Conservation (phyloP, 1,140 invertebrate species). For the Eupeodes corollae region DNA sequence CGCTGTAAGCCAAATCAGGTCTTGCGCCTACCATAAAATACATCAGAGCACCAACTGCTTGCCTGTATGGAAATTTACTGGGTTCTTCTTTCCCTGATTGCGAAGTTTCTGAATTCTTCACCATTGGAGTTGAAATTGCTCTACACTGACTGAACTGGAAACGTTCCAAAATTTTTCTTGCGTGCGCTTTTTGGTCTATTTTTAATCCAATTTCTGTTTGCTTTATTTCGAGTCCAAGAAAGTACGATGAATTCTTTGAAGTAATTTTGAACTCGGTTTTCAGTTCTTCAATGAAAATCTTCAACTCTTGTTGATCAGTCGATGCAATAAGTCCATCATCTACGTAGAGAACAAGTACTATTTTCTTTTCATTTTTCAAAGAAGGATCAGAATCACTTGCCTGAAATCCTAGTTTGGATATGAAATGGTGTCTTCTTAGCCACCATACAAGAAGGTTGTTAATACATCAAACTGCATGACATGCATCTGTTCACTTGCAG, state of each 20-base stretch:
- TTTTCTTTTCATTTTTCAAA: slow-evolving; percentile 10
- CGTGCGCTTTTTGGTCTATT: slow-evolving; percentile 26
- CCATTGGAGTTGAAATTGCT: slow-evolving; percentile 25
- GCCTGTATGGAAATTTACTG: slow-evolving; percentile 23
- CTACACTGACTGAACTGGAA: slow-evolving; percentile 32
- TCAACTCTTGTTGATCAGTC: slow-evolving; percentile 9
- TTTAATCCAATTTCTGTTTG: slow-evolving; percentile 25
- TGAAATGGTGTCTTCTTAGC: slow-evolving; percentile 33
- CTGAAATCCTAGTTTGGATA: slow-evolving; percentile 21
- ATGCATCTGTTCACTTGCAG: slow-evolving; percentile 17
- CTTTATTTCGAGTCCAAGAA: slow-evolving; percentile 26
- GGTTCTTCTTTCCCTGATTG: slow-evolving; percentile 1
- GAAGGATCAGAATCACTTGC: slow-evolving; percentile 27
- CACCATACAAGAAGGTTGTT: slow-evolving; percentile 35
- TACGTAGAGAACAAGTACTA: slow-evolving; percentile 31
- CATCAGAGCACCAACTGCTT: slow-evolving; percentile 35
- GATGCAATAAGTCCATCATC: slow-evolving; percentile 35
- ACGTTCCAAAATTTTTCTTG: too few species aligned
- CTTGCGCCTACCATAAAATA: slow-evolving; percentile 31
- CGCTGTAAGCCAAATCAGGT: slow-evolving; percentile 32
- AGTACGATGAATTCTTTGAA: slow-evolving; percentile 13
- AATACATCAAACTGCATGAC: not conserved
- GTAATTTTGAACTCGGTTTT: slow-evolving; percentile 21
- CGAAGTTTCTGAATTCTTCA: slow-evolving; percentile 15
- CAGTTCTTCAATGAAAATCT: too few species aligned